These are phyloP conservation scores for Ciconia boyciana DNA, from an alignment of 2,113 vertebrate species.

Conservation along the genomic window DNA sequence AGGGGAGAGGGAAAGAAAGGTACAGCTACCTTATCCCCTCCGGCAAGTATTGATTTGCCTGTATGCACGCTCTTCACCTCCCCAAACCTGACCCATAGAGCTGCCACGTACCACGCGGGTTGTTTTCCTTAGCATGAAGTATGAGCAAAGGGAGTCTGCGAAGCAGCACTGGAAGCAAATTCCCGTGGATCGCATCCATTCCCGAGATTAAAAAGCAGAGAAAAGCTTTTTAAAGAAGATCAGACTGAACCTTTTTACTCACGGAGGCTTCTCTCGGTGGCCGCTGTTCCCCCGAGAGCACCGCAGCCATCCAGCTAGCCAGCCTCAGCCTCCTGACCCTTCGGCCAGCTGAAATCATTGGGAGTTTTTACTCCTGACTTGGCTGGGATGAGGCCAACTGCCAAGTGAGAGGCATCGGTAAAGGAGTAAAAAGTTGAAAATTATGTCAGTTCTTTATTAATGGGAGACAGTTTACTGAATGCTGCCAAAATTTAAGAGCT, in stretches of 20 bases:
- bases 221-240: background rate
- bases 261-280: background rate
- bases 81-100: background rate
- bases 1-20: background rate
- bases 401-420: constrained; percentile 5
- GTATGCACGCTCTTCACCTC: background rate
- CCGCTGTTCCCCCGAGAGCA: background rate
- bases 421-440: constrained; percentile 1
- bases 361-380: background rate
- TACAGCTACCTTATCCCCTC: background rate
- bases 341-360: background rate
- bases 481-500: constrained; percentile 45
- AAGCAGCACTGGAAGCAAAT: background rate
- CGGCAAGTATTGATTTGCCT: background rate
- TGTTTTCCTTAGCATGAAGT: background rate
- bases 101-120: background rate
- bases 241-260: background rate
- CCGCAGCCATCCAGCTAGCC: background rate
- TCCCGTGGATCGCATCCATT: background rate
- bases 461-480: background rate
- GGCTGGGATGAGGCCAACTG: background rate
- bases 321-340: background rate
- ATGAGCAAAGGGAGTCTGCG: background rate
- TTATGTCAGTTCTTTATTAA: constrained; percentile 45
- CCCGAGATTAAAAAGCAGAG: background rate